A percentile compares a stretch with the other conserved stretches of the same genome.
Evolutionary conservation across 2,797 vertebrate genomes (phyloP).

Genomic region (Gouania willdenowi): DNA sequence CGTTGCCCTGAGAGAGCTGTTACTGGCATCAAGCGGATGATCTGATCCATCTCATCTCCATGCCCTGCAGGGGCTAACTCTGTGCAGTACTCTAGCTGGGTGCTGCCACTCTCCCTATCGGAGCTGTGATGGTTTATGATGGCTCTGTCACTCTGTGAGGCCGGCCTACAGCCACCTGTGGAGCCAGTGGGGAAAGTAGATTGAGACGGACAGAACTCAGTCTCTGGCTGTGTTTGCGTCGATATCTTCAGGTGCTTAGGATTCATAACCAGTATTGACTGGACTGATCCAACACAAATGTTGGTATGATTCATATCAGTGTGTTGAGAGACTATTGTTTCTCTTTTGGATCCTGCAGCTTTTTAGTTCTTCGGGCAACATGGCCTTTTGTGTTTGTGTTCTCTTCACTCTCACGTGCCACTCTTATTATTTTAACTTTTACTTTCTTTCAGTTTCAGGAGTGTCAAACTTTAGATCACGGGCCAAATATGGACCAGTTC

Average conservation of each 20-base stretch:
- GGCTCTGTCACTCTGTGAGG: constrained; percentile 56
- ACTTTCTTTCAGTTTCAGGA: too few species aligned
- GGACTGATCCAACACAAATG: too few species aligned
- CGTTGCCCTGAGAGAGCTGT: constrained; percentile 38
- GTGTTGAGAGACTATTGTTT: too few species aligned
- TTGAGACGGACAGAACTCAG: constrained; percentile 54
- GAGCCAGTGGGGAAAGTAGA: constrained; percentile 52
- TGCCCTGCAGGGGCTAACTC: constrained; percentile 25
- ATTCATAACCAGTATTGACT: too few species aligned
- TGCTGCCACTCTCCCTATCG: constrained; percentile 58
- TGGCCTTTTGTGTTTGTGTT: too few species aligned
- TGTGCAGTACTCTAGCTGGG: constrained; percentile 48
- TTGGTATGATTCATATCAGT: too few species aligned
- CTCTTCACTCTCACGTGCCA: too few species aligned
- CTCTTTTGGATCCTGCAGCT: too few species aligned
- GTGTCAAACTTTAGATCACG: too few species aligned
- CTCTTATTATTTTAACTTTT: too few species aligned
- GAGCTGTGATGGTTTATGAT: constrained; percentile 73
- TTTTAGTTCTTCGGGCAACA: too few species aligned
- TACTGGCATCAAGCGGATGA: constrained; percentile 47
- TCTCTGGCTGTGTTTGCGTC: constrained; percentile 13
- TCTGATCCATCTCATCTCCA: constrained; percentile 38
- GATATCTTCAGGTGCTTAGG: constrained; percentile 7
- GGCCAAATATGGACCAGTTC: too few species aligned
- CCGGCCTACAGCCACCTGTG: constrained; percentile 63